phyloP scores from a whole-genome alignment of 2,113 vertebrate genomes.

The Lagenorhynchus albirostris region DNA sequence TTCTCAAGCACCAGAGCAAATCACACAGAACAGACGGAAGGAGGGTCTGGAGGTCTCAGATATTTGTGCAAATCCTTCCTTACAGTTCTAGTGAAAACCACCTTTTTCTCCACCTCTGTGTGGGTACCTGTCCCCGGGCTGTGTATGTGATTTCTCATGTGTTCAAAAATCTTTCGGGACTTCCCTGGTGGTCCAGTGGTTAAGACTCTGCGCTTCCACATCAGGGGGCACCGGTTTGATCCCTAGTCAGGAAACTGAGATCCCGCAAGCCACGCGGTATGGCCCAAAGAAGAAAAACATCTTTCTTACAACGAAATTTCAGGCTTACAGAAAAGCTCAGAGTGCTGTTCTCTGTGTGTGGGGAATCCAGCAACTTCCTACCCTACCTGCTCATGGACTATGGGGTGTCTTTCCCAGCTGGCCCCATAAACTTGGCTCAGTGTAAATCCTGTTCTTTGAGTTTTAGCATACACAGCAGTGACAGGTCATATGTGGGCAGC shows the following conservation, averaged over 20 bases:
- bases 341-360: neutral
- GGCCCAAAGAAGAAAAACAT: neutral
- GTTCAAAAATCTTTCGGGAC: neutral
- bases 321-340: neutral
- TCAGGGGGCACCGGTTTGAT: no score
- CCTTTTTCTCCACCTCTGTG: neutral
- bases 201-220: no score
- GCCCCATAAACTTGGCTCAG: neutral
- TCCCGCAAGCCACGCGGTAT: no score
- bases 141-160: neutral
- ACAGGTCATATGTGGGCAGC: accelerated
- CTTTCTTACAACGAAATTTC: neutral
- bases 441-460: neutral
- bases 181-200: no score
- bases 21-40: no score
- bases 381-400: neutral
- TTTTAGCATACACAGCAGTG: neutral
- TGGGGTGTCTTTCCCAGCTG: neutral
- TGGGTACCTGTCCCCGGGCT: neutral
- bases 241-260: no score
- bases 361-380: neutral
- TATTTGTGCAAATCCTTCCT: neutral
- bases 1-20: neutral
- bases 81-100: neutral
- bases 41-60: neutral